Percentiles rank a stretch among this genome's conserved stretches.
These are phyloP conservation scores for Smutsia temminckii DNA, from an alignment of 2,797 vertebrate species.

Conservation along the genomic window DNA sequence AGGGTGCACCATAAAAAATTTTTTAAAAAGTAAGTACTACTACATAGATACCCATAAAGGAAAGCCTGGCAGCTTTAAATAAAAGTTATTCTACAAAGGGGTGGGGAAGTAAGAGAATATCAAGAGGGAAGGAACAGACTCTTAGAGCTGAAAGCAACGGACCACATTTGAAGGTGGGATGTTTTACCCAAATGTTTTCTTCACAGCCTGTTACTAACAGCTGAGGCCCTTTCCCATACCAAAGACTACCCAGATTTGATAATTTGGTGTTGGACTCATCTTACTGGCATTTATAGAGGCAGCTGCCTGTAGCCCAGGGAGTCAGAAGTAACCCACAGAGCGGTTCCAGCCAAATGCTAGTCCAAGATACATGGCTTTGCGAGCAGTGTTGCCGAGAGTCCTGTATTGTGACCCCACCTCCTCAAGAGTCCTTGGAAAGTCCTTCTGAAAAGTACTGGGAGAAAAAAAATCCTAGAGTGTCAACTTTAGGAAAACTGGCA, in stretches of 20 bases:
- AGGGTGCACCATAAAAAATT: background rate
- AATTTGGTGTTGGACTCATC: background rate
- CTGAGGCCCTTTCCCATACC: background rate
- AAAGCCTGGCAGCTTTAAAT: background rate
- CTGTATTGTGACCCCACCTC: background rate
- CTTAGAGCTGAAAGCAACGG: background rate
- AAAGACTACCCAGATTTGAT: constrained; percentile 64
- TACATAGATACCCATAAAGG: background rate
- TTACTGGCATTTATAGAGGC: constrained; percentile 14
- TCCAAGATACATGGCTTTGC: background rate
- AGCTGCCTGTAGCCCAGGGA: constrained; percentile 39
- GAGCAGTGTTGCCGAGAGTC: background rate
- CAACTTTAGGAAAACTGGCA: background rate
- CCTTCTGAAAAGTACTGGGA: constrained; percentile 18
- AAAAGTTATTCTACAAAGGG: background rate
- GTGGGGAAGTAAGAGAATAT: background rate
- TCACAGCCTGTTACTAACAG: constrained; percentile 35
- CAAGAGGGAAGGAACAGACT: background rate
- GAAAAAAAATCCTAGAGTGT: background rate
- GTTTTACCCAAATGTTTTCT: constrained; percentile 55
- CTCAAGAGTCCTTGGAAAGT: constrained; percentile 13
- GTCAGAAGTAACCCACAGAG: constrained; percentile 39
- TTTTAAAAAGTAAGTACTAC: background rate
- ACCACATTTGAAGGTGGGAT: constrained; percentile 5
- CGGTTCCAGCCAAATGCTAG: constrained; percentile 5